These are phyloP conservation scores for Drosophila parabipectinata DNA, from an alignment of 1,140 invertebrate species.

Conservation along the genomic window DNA sequence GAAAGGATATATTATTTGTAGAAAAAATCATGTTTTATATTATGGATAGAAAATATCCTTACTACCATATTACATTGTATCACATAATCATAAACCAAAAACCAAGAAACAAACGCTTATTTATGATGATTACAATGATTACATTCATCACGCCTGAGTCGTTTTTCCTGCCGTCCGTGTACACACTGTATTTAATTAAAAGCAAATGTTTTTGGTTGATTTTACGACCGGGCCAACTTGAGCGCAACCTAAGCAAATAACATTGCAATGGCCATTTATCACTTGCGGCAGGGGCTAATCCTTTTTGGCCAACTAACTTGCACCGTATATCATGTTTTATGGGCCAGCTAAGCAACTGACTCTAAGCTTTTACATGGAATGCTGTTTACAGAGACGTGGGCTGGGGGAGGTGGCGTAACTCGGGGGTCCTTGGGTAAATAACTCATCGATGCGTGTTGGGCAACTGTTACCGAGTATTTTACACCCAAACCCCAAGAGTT, in stretches of 20 bases:
- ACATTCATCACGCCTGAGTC: conserved; percentile 25
- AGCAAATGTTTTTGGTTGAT: conserved; percentile 78
- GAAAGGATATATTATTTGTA: no score
- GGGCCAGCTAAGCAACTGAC: conserved; percentile 77
- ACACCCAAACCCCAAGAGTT: conserved; percentile 33
- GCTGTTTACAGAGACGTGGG: conserved; percentile 9
- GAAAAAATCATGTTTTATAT: no score
- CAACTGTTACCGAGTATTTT: conserved; percentile 75
- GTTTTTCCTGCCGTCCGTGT: not conserved
- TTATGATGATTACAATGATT: conserved; percentile 46
- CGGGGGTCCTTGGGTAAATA: conserved; percentile 54
- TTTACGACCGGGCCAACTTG: conserved; percentile 64
- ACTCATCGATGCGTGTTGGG: conserved; percentile 78
- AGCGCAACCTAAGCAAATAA: conserved; percentile 72
- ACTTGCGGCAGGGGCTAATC: conserved; percentile 62
- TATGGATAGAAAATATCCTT: not conserved
- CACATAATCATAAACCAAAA: not conserved
- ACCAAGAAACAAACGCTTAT: conserved; percentile 13
- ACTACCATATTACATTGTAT: not conserved
- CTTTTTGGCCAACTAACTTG: conserved; percentile 74
- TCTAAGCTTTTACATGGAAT: conserved; percentile 70
- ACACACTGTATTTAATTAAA: conserved; percentile 71
- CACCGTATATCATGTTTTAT: conserved; percentile 79
- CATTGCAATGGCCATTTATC: conserved; percentile 63
- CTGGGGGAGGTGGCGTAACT: not conserved